Evolutionary conservation across 2,797 vertebrate genomes (phyloP).

Genomic region (Pangasius djambal): DNA sequence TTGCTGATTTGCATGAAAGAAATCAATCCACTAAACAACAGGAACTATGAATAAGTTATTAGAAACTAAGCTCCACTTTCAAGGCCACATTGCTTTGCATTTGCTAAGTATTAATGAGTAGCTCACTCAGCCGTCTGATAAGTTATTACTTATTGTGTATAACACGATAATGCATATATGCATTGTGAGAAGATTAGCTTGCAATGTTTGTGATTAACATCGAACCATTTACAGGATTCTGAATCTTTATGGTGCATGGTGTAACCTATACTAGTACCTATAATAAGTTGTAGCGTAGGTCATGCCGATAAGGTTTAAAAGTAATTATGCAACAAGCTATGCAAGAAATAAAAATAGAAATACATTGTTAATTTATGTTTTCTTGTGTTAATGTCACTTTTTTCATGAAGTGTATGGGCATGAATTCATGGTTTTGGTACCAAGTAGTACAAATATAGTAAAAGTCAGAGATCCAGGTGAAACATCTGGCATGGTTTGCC

Average conservation of each 20-base stretch:
- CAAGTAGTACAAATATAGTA: neutral
- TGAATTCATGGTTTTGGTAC: neutral
- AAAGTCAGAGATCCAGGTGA: neutral
- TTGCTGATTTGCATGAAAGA: slow-evolving; percentile 1
- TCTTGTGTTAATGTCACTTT: neutral
- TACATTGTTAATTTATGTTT: neutral
- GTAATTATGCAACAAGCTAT: neutral
- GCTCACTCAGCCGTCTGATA: neutral
- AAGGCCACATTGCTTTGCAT: neutral
- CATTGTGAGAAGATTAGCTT: neutral
- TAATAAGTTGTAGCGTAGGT: neutral
- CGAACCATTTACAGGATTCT: neutral
- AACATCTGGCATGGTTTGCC: neutral
- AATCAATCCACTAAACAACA: neutral
- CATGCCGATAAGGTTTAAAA: neutral
- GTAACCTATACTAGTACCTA: neutral
- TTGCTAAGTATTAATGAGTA: neutral
- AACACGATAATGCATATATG: neutral
- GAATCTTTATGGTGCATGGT: neutral
- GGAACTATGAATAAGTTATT: neutral
- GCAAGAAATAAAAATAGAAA: neutral
- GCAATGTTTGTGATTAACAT: neutral
- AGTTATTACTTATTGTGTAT: neutral
- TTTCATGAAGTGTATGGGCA: neutral
- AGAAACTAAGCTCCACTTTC: slow-evolving; percentile 23